phyloP scores from a whole-genome alignment of 2,797 vertebrate species.

The Propithecus deckenii region DNA sequence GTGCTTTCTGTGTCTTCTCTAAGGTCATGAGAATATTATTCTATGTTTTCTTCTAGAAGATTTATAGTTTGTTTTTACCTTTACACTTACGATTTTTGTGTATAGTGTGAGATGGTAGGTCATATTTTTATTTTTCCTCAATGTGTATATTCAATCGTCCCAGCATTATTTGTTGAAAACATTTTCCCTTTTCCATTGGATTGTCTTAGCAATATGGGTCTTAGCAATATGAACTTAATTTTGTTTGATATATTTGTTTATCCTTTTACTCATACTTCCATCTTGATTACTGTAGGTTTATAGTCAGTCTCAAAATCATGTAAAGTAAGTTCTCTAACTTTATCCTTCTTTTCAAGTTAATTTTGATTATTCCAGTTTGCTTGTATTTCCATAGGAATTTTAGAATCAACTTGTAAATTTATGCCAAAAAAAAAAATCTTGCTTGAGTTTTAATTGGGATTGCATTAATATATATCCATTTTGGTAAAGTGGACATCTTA shows the following conservation, averaged over 20 bases:
- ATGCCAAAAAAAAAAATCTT: background rate
- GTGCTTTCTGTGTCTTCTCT: constrained; percentile 1
- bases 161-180: background rate
- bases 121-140: background rate
- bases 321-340: background rate
- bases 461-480: background rate
- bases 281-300: background rate
- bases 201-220: background rate
- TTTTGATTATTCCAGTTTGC: constrained; percentile 4
- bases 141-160: background rate
- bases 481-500: background rate
- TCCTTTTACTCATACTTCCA: background rate
- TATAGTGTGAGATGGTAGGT: background rate
- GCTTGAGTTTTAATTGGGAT: background rate
- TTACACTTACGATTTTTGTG: background rate
- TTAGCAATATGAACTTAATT: background rate
- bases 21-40: background rate
- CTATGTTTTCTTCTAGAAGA: background rate
- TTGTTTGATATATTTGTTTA: background rate
- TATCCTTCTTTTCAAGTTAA: background rate
- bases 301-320: background rate
- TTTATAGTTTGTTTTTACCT: background rate
- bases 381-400: background rate
- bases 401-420: background rate
- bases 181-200: background rate